These are phyloP conservation scores for Scaptomyza reducta DNA, from an alignment of 2,888 invertebrate species.

Conservation along the genomic window DNA sequence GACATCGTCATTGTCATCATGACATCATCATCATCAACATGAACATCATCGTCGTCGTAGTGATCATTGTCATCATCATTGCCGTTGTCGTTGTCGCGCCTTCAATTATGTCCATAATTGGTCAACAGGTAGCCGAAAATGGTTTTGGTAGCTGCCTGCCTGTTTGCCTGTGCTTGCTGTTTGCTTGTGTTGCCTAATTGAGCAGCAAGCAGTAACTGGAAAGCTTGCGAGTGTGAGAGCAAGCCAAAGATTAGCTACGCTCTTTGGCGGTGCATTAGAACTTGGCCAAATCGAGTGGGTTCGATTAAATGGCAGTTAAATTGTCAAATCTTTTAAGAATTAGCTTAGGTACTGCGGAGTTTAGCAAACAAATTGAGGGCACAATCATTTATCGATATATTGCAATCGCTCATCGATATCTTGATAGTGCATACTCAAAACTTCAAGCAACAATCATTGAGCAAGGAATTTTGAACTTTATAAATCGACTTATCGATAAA, in stretches of 20 bases:
- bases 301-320: slow-evolving; percentile 2
- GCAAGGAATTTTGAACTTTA: background rate
- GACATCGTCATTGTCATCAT: slow-evolving; percentile 42
- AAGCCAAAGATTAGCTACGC: slow-evolving; percentile 25
- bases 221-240: slow-evolving; percentile 26
- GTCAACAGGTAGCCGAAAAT: slow-evolving; percentile 77
- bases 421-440: background rate
- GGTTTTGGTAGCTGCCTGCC: slow-evolving; percentile 45
- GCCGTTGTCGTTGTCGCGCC: slow-evolving; percentile 42
- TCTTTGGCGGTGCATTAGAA: slow-evolving; percentile 38
- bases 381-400: background rate
- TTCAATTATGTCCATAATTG: slow-evolving; percentile 78
- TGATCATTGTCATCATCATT: background rate
- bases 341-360: background rate
- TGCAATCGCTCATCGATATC: background rate
- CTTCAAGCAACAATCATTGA: too few relatives aligned
- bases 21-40: slow-evolving; percentile 1
- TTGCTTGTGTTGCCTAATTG: slow-evolving; percentile 53
- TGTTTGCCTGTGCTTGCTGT: slow-evolving; percentile 6
- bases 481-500: slow-evolving; percentile 48
- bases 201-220: slow-evolving; percentile 39
- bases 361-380: slow-evolving; percentile 2
- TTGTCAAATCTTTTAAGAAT: slow-evolving; percentile 1
- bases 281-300: slow-evolving; percentile 14
- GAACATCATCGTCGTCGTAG: background rate